Percentiles rank a stretch among this genome's conserved stretches.
Conservation (phyloP, 2,888 invertebrate species). For the Epinotia brunnichana region DNA sequence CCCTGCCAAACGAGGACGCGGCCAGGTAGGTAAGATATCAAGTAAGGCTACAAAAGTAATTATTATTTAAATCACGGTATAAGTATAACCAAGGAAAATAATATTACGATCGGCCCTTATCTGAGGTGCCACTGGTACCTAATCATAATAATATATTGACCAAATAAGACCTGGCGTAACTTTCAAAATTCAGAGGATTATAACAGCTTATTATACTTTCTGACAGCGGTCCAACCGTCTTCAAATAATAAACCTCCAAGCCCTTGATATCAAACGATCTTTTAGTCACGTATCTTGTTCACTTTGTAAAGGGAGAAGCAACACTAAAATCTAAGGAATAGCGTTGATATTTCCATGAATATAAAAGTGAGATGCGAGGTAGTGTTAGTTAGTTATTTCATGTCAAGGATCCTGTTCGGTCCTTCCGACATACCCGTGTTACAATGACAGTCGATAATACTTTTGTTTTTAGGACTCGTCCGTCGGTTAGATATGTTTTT, state of each 20-base stretch:
- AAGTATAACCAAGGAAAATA: no score
- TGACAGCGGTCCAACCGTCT: constrained; percentile 48
- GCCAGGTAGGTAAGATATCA: no score
- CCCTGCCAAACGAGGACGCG: no score
- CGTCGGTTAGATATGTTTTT: no score
- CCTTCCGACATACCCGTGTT: constrained; percentile 36
- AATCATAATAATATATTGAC: constrained; percentile 12
- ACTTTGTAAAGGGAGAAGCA: not conserved
- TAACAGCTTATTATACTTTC: constrained; percentile 41
- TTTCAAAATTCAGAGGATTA: constrained; percentile 35
- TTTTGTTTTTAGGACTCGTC: constrained; percentile 35
- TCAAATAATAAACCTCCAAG: constrained; percentile 43
- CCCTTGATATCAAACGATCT: constrained; percentile 20
- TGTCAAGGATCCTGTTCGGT: constrained; percentile 38
- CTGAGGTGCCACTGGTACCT: constrained; percentile 15
- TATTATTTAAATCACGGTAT: no score
- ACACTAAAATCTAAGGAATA: not conserved
- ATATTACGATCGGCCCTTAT: not conserved
- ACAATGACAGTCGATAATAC: constrained; percentile 35
- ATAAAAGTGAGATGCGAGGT: not conserved
- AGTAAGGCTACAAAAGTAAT: no score
- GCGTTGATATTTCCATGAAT: constrained; percentile 10
- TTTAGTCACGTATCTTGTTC: not conserved
- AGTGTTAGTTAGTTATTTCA: constrained; percentile 26
- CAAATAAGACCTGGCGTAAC: constrained; percentile 21